Evolutionary conservation across 2,888 invertebrate species (phyloP).

Genomic region (Spilosoma lubricipeda): DNA sequence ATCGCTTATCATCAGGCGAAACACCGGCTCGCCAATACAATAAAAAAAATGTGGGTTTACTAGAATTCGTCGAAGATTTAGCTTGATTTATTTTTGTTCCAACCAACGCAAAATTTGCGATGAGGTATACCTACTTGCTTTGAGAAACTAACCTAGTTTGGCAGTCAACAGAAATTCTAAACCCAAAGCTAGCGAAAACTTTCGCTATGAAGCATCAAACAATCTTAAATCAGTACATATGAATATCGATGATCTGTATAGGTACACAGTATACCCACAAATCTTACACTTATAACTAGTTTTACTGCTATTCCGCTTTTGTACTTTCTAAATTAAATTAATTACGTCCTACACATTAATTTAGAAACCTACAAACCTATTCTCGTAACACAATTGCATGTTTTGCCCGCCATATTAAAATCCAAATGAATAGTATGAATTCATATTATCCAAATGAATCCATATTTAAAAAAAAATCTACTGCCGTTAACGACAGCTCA

Average conservation of each 20-base stretch:
- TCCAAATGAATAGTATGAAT: not conserved
- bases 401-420: not conserved
- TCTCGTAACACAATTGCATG: not conserved
- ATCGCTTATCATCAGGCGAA: too few relatives aligned
- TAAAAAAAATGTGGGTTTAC: too few relatives aligned
- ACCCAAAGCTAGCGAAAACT: not conserved
- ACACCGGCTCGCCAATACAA: too few relatives aligned
- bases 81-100: too few relatives aligned
- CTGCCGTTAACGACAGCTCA: not conserved
- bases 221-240: not conserved
- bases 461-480: too few relatives aligned
- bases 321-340: not conserved
- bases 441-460: too few relatives aligned
- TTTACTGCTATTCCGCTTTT: not conserved
- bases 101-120: too few relatives aligned
- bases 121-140: too few relatives aligned
- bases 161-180: too few relatives aligned
- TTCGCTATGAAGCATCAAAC: not conserved
- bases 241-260: not conserved
- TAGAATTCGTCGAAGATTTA: too few relatives aligned
- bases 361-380: not conserved
- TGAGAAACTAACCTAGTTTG: too few relatives aligned
- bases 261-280: not conserved
- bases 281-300: not conserved
- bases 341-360: not conserved